Evolutionary conservation across 2,888 invertebrate genomes (phyloP).

Genomic region (Scaptodrosophila latifasciaeformis): DNA sequence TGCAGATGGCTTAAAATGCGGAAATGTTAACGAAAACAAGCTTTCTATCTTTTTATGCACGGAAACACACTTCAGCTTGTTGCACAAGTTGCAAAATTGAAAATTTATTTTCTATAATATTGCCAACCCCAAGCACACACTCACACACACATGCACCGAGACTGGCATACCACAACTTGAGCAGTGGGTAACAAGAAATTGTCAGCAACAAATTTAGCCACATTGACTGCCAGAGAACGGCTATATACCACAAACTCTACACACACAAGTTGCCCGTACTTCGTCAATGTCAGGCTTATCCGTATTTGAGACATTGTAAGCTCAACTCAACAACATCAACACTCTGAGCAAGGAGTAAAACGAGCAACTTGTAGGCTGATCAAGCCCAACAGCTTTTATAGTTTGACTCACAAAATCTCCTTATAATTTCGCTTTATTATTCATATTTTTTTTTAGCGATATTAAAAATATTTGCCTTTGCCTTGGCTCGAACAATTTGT

Average conservation of each 20-base stretch:
- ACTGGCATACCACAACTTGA: conserved; percentile 44
- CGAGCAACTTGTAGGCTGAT: no score
- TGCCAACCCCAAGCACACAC: conserved; percentile 18
- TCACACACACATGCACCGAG: conserved; percentile 11
- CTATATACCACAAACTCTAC: no score
- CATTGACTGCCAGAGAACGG: not conserved
- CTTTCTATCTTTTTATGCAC: conserved; percentile 2
- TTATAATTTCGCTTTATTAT: no score
- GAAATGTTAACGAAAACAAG: conserved; percentile 46
- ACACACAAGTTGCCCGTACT: conserved; percentile 52
- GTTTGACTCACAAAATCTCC: no score
- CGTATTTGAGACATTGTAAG: conserved; percentile 58
- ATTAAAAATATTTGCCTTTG: no score
- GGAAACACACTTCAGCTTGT: conserved; percentile 12
- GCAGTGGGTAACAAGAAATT: conserved; percentile 51
- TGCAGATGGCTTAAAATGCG: conserved; percentile 61
- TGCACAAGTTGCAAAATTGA: conserved; percentile 53
- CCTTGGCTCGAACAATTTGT: no score
- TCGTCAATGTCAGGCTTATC: conserved; percentile 64
- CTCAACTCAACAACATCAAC: conserved; percentile 26
- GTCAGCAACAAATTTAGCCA: conserved; percentile 56
- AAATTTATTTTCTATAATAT: conserved; percentile 64
- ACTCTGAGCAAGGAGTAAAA: no score
- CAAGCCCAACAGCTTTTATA: no score
- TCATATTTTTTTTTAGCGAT: no score